Base-by-base conservation (phyloP, 2,888 invertebrate genomes). In the Nycteola revayana region DNA sequence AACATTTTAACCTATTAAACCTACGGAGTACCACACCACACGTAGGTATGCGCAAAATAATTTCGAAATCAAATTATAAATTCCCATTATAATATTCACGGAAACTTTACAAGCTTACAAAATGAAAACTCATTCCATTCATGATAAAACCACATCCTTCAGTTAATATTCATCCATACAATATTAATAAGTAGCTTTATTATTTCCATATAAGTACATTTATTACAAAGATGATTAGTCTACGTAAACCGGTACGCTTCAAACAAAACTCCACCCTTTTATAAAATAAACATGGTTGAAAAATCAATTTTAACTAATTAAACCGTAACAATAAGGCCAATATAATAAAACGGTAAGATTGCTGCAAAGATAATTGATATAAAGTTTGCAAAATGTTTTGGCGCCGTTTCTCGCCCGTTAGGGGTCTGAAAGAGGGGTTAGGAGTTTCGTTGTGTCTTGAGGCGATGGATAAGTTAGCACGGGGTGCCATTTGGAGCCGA, bases 391-490 rank as follows among this genome's bases (percentile, higher is more conserved):
- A 54, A 62, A 49, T 49, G 49, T 60, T 60, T 69, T 44, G 54
- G 44, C 47, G 41, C 44, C 49, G 39, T 45, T 47, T 45, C 60
- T 61, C 58, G 63, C 60, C 60, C 51, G 7, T n/a, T 2, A 7
- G 21, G 21, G 2, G 21, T 3, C 2, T 7, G 3, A 2, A 21
- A 21, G 5, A 7, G 21, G n/a, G 21, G 21, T 21, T 21, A 21
- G 21, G 21, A 23, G 36, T 41, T 53, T 50, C 51, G 32, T 43
- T 66, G 66, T 67, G 60, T 67, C 75, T 66, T 54, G 60, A 47
- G 68, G 76, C 82, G 68, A 78, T 76, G 76, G 81, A 76, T 81
- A 85, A 85, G 78, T 84, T 84, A 76, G 77, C 80, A 81, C 72
- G 63, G 78, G 71, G 75, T 80, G 78, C 83, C 83, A 77, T 81